Evolutionary conservation across 1,140 invertebrate species (phyloP), one percentile per base, ranked within the genome.

Genomic region (Ylistrum balloti): DNA sequence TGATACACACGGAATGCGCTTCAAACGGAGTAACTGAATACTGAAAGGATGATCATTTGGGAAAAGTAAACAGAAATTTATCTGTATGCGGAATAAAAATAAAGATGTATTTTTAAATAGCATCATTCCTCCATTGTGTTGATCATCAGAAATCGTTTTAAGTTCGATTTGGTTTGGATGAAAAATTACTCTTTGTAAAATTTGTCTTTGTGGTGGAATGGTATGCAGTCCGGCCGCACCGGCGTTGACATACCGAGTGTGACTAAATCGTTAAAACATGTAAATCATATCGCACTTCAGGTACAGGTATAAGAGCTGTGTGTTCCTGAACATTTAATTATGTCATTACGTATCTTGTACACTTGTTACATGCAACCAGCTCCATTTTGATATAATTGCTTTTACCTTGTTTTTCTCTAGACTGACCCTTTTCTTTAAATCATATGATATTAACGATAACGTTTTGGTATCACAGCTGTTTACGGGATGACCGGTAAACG

Each of bases 51-150:
- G n/a, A 74, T 74, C 22, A 74, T 74, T n/a, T 74, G 56, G 56
- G 56, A 74, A 74, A 74, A 74, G 56, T 74, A 74, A 74, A 74
- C 56, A 74, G 56, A 74, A 74, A 74, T 74, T 74, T 74, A 74
- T 74, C 56, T 74, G 1, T 28, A 28, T 74, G n/a, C 28, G 56
- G 17, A 28, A 74, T 74, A 28, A 28, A 74, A 74, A 74, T 74
- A 74, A 74, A 74, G 56, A 74, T 74, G 56, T 74, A 74, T 74
- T 74, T 17, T 74, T 74, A 74, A 74, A 74, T n/a, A 28, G n/a
- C 56, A 74, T 74, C 28, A 74, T 74, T 74, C 56, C 2, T 5
- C 22, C 15, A 74, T 74, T 28, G n/a, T 74, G 13, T 2, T 74
- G 56, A 74, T 74, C 56, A 28, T 74, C 56, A 28, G 56, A 74